Evolutionary conservation across 2,797 vertebrate genomes (phyloP), one percentile per base, ranked within the genome.

Genomic region (Staurois parvus): DNA sequence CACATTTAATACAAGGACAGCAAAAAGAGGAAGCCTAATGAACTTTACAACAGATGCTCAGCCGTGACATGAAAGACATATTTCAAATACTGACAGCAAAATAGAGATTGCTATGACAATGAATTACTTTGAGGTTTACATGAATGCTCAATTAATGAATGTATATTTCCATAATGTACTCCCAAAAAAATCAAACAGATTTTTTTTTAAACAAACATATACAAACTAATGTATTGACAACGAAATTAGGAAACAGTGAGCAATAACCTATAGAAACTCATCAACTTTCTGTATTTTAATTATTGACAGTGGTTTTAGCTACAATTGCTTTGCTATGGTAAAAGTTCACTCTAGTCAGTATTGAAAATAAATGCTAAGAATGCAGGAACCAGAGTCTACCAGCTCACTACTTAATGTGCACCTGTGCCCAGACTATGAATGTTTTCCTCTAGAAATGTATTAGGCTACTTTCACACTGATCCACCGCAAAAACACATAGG

Each of bases 41-140:
- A 37, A 76, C 37, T 48, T 69, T 85, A 67, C 12, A 66, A 30
- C 6, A 74, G 42, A 80, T 74, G 24, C 40, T 59, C 28, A 21
- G 29, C 32, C 21, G 12, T 24, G 40, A 84, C 42, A 76, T 76
- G 67, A 84, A 84, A 69, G n/a, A 76, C 15, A 56, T 52, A 10
- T 29, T 37, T 24, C 32, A n/a, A 68, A 67, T 83, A 59, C 32
- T 76, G 72, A 8, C 3, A 37, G 45, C 4, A 42, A 72, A 45
- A 64, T 40, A 42, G n/a, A 37, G 32, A 45, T 67, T 72, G 37
- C 30, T 34, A 37, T 72, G 69, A 26, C 30, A 72, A 40, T 72
- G 8, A 37, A 72, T 66, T 12, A 66, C 64, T 66, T 11, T 28
- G 64, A 29, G 64, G 26, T 15, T 66, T 66, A 66, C 64, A 29